Evolutionary conservation across 2,888 invertebrate genomes (phyloP).

Genomic region (Idaea dimidiata): DNA sequence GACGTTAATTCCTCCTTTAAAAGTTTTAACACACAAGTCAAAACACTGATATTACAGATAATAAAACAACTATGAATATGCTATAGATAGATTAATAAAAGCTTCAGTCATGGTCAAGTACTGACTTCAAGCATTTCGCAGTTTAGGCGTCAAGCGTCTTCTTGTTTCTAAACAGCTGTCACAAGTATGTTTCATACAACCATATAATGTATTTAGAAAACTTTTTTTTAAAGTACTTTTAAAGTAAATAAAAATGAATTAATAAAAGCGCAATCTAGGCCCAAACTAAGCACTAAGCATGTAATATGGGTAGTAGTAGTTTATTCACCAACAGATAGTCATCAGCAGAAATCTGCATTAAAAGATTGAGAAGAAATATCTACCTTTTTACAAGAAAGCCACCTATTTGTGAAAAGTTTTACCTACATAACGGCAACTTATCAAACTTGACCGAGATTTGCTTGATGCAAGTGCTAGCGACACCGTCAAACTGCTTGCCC

Average conservation of each 20-base stretch:
- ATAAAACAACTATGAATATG: neutral
- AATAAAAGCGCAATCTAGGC: no score
- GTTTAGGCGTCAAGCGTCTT: neutral
- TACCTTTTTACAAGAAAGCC: no score
- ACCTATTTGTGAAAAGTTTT: neutral
- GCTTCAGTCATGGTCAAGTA: neutral
- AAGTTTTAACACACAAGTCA: neutral
- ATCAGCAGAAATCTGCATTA: no score
- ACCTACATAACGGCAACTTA: neutral
- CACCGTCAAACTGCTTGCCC: neutral
- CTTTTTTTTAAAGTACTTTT: no score
- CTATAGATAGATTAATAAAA: neutral
- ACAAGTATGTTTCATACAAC: no score
- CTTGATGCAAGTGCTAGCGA: neutral
- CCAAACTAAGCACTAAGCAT: no score
- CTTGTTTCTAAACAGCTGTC: neutral
- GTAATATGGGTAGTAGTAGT: no score
- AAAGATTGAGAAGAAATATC: no score
- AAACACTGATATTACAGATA: neutral
- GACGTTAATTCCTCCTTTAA: neutral
- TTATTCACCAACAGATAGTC: no score
- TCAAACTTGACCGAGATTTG: neutral
- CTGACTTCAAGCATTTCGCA: no score
- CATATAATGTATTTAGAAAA: no score
- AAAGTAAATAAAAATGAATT: no score